Evolutionary conservation across 1,140 invertebrate species (phyloP).

Genomic region (Dinothrombium tinctorium): DNA sequence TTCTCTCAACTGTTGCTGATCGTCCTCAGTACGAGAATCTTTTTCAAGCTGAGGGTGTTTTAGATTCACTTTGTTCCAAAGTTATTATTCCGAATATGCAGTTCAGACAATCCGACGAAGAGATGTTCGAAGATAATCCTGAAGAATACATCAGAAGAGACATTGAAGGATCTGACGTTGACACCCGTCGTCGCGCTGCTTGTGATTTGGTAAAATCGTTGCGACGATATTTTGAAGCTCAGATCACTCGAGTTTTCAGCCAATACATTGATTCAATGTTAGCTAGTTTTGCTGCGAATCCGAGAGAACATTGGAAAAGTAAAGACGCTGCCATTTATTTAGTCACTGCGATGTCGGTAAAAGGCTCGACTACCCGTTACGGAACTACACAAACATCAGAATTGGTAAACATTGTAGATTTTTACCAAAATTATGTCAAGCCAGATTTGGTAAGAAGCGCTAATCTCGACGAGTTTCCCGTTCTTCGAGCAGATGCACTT

Average conservation of each 20-base stretch:
- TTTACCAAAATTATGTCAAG: slow-evolving; percentile 56
- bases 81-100: slow-evolving; percentile 95
- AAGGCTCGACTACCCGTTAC: slow-evolving; percentile 61
- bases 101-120: slow-evolving; percentile 78
- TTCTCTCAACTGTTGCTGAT: slow-evolving; percentile 78
- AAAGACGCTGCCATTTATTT: slow-evolving; percentile 91
- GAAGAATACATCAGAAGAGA: slow-evolving; percentile 92
- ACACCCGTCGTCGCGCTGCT: slow-evolving; percentile 75
- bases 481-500: slow-evolving; percentile 80
- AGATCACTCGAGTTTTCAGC: slow-evolving; percentile 77
- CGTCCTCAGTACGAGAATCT: slow-evolving; percentile 58
- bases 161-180: slow-evolving; percentile 94
- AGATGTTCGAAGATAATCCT: slow-evolving; percentile 89
- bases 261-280: slow-evolving; percentile 41
- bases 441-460: slow-evolving; percentile 40
- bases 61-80: slow-evolving; percentile 84
- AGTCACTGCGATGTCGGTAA: slow-evolving; percentile 72
- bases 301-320: slow-evolving; percentile 54
- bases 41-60: slow-evolving; percentile 61
- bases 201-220: slow-evolving; percentile 84
- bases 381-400: slow-evolving; percentile 73
- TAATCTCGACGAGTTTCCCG: slow-evolving; percentile 47
- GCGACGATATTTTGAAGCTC: slow-evolving; percentile 61
- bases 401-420: slow-evolving; percentile 65
- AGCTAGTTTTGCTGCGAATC: slow-evolving; percentile 50